Conservation (phyloP, 2,888 invertebrate species). For the Suillia variegata region DNA sequence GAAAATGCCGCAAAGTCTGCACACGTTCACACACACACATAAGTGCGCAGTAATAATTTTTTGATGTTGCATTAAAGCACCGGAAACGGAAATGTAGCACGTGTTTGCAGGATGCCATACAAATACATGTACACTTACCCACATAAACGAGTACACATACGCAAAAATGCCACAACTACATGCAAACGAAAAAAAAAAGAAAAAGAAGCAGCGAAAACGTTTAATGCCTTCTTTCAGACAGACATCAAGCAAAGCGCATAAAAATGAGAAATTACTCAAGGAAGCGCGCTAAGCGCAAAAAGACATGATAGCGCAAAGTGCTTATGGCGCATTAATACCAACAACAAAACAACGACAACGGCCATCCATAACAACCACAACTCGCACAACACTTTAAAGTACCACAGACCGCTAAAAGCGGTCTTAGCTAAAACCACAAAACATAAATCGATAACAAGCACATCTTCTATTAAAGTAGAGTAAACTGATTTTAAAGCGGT, state of each 20-base stretch:
- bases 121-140: background rate
- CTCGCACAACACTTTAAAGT: too few species aligned
- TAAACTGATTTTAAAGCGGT: too few species aligned
- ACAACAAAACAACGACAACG: slow-evolving; percentile 16
- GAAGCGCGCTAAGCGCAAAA: slow-evolving; percentile 1
- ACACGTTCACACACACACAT: slow-evolving; percentile 2
- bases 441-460: too few species aligned
- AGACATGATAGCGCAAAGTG: slow-evolving; percentile 33
- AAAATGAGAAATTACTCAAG: slow-evolving; percentile 11
- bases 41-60: slow-evolving; percentile 6
- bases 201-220: too few species aligned
- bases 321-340: slow-evolving; percentile 42
- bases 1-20: background rate
- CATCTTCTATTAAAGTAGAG: too few species aligned
- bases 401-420: too few species aligned
- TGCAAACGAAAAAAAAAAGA: too few species aligned
- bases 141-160: background rate
- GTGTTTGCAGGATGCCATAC: slow-evolving; percentile 31
- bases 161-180: background rate
- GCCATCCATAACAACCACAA: slow-evolving; percentile 13
- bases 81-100: slow-evolving; percentile 51
- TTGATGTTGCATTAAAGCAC: slow-evolving; percentile 13
- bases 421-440: too few species aligned
- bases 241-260: slow-evolving; percentile 1
- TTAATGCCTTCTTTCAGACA: background rate